Percentiles rank a stretch among this genome's conserved stretches.
Conservation (phyloP, 2,113 vertebrate species). For the Caretta caretta region DNA sequence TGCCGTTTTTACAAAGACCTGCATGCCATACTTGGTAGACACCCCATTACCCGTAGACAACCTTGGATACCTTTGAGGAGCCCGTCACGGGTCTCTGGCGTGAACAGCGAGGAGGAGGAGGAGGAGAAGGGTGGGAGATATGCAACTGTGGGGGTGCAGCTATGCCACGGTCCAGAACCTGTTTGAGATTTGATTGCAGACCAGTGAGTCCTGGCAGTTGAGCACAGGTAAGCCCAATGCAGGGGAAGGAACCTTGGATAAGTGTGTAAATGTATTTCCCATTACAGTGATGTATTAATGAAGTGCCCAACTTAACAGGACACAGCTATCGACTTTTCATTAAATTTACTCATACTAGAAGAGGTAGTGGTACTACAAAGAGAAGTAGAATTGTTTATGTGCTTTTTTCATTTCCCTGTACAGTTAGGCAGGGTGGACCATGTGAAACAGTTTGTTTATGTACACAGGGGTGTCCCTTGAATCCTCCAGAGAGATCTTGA, state of each 20-base stretch:
- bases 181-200: not conserved
- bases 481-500: not conserved
- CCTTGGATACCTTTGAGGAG: not conserved
- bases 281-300: not conserved
- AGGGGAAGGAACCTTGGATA: not conserved
- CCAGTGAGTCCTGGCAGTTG: not conserved
- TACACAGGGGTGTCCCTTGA: not conserved
- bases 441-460: not conserved
- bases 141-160: not conserved
- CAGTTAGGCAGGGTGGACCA: not conserved
- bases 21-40: not conserved
- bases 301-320: not conserved
- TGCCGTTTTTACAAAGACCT: not conserved
- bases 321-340: not conserved
- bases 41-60: not conserved
- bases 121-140: not conserved
- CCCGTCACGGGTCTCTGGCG: not conserved
- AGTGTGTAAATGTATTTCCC: not conserved
- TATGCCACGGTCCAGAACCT: not conserved
- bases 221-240: not conserved
- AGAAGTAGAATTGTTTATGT: not conserved
- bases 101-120: not conserved
- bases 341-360: not conserved
- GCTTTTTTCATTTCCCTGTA: not conserved
- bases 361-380: not conserved